phyloP scores from a whole-genome alignment of 2,797 vertebrate genomes.

The Pagetopsis macropterus region DNA sequence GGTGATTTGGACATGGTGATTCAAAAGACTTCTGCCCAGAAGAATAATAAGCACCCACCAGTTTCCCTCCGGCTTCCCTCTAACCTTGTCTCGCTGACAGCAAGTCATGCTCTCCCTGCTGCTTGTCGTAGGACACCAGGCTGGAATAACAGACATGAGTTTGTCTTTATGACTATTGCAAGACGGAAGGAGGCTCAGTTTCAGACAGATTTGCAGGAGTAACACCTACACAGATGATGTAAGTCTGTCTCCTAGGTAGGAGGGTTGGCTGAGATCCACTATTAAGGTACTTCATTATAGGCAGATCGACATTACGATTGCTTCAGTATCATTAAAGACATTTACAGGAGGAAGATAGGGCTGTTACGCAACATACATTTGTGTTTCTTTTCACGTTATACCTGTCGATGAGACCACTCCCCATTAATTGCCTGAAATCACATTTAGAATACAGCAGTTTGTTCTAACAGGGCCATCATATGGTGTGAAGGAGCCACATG shows the following conservation, averaged over 20 bases:
- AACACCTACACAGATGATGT: slow-evolving; percentile 72
- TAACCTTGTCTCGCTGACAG: slow-evolving; percentile 36
- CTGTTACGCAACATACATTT: slow-evolving; percentile 10
- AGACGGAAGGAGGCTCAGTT: slow-evolving; percentile 45
- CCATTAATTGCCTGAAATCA: slow-evolving; percentile 45
- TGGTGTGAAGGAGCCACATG: slow-evolving; percentile 42
- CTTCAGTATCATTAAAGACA: slow-evolving; percentile 35
- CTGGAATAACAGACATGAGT: slow-evolving; percentile 49
- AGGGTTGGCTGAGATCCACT: slow-evolving; percentile 52
- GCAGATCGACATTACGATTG: slow-evolving; percentile 34
- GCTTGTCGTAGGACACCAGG: slow-evolving; percentile 31
- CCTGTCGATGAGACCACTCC: slow-evolving; percentile 36
- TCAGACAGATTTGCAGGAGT: slow-evolving; percentile 60
- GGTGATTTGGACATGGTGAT: slow-evolving; percentile 19
- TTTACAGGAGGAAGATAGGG: slow-evolving; percentile 16
- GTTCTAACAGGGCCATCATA: slow-evolving; percentile 43
- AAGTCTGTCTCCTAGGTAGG: slow-evolving; percentile 60
- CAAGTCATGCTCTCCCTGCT: slow-evolving; percentile 48
- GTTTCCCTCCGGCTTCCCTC: slow-evolving; percentile 23
- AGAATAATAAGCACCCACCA: slow-evolving; percentile 24
- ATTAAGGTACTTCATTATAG: slow-evolving; percentile 51
- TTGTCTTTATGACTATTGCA: slow-evolving; percentile 38
- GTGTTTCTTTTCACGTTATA: slow-evolving; percentile 22
- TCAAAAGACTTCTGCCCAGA: background rate
- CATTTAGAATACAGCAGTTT: slow-evolving; percentile 38